Evolutionary conservation across 2,797 vertebrate species (phyloP).

Genomic region (Phalloptychus januarius): DNA sequence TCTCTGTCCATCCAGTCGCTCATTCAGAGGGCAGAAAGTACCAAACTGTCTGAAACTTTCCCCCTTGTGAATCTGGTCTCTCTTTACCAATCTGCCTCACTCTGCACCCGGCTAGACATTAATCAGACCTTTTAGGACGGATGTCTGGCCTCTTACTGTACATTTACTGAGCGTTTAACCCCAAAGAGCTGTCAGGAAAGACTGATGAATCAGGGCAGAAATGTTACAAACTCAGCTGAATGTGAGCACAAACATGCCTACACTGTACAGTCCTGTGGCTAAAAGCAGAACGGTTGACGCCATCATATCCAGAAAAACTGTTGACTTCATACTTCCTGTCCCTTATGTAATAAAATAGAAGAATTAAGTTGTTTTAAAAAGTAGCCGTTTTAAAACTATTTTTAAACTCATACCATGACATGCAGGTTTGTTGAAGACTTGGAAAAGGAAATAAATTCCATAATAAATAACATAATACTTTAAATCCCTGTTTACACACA

Average conservation of each 20-base stretch:
- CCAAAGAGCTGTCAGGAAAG: slow-evolving; percentile 4
- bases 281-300: neutral
- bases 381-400: neutral
- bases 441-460: too few species aligned
- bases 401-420: neutral
- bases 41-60: neutral
- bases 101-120: slow-evolving; percentile 11
- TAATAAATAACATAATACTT: too few species aligned
- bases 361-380: neutral
- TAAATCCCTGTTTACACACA: too few species aligned
- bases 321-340: neutral
- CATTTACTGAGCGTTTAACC: slow-evolving; percentile 40
- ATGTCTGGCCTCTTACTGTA: slow-evolving; percentile 25
- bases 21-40: neutral
- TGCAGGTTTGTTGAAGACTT: too few species aligned
- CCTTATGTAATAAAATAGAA: neutral
- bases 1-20: too few species aligned
- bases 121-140: slow-evolving; percentile 40
- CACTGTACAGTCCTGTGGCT: neutral
- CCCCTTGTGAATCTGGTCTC: slow-evolving; percentile 4
- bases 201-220: slow-evolving; percentile 19
- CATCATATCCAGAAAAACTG: neutral
- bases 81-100: neutral
- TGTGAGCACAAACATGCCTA: neutral
- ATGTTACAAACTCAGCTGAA: neutral